Percentiles rank a stretch among this genome's conserved stretches.
phyloP scores from a whole-genome alignment of 2,888 invertebrate genomes.

The Tipula lateralis region DNA sequence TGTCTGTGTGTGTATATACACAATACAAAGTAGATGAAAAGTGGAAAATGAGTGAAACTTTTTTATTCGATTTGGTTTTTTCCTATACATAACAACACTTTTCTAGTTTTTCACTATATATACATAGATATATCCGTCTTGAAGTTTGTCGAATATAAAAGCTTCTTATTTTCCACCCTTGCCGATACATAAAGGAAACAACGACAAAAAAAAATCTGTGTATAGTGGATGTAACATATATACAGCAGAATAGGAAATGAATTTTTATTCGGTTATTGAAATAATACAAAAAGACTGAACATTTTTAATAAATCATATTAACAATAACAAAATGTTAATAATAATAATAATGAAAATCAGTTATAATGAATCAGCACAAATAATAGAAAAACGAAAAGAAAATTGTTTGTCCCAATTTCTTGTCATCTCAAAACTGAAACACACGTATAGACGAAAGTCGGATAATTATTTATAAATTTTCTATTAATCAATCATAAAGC shows the following conservation, averaged over 20 bases:
- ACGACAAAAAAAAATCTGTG: neutral
- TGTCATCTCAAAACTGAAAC: neutral
- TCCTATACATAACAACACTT: neutral
- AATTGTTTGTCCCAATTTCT: neutral
- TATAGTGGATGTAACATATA: neutral
- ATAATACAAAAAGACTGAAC: neutral
- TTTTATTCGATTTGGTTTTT: neutral
- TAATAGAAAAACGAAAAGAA: neutral
- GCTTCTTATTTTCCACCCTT: neutral
- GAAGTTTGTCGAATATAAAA: neutral
- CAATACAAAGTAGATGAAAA: neutral
- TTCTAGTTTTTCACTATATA: neutral
- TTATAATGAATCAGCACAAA: slow-evolving; percentile 12
- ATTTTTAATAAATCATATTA: neutral
- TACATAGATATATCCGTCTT: neutral
- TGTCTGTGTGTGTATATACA: neutral
- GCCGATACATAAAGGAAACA: neutral
- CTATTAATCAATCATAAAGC: neutral
- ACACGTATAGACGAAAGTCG: neutral
- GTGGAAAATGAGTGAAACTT: neutral
- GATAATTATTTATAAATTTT: neutral
- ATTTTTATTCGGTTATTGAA: slow-evolving; percentile 13
- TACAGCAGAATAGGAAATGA: neutral
- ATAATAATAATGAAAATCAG: neutral
- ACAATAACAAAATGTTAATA: too few relatives aligned